Evolutionary conservation across 1,140 invertebrate genomes (phyloP), one percentile per base, ranked within the genome.

Genomic region (Nylanderia fulva): DNA sequence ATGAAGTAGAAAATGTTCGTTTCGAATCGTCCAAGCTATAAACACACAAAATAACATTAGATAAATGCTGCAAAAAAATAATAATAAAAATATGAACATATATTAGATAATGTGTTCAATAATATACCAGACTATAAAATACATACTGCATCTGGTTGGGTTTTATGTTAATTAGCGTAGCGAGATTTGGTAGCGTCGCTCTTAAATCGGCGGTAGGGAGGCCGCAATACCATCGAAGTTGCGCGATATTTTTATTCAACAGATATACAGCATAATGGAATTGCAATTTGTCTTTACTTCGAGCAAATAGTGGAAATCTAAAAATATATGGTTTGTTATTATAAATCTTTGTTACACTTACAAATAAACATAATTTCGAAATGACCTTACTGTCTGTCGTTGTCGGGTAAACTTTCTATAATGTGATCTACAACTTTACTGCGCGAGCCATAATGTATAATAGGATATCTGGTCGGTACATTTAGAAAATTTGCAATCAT

Each of bases 201-300:
- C 97, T 93, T 64, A 98, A 95, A 93, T 98, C 97, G 27, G 94
- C 93, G 1, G 97, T 97, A 5, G 96, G 95, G 74, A 97, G 94
- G 6, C 96, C 96, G 90, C 96, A 97, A 84, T 96, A 96, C 95
- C 96, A 97, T 86, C 97, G 94, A 42, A 98, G 93, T 93, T 98
- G 98, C 63, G 97, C 97, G 85, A 98, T 97, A 93, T 98, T 98
- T 94, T 98, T 98, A 90, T 98, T 98, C n/a, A 98, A 93, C 24
- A 98, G 94, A 93, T 97, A 98, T 21, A 98, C 97, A 60, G 96
- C 98, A 94, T 98, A 98, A 88, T 96, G 96, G 94, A 97, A 98
- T 90, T 96, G 96, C 76, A 96, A 95, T 92, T 95, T 96, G 91
- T 96, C 96, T 93, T 97, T 97, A 33, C 97, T 96, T 93, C 97